phyloP scores from a whole-genome alignment of 2,113 vertebrate species.

The Podarcis raffonei region DNA sequence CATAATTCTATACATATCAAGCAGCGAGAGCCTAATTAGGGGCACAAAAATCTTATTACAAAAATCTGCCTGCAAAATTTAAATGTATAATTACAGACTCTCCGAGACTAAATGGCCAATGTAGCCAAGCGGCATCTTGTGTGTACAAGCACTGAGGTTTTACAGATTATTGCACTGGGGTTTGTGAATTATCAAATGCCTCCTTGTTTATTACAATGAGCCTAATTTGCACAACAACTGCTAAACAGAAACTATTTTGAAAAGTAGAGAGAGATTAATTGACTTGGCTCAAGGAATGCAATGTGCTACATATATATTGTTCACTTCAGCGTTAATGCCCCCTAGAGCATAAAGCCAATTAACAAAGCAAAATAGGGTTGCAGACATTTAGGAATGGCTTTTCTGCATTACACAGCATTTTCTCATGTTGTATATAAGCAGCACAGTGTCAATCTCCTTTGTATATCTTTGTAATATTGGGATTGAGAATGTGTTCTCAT shows the following conservation, averaged over 20 bases:
- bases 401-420: slow-evolving; percentile 41
- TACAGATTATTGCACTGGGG: not conserved
- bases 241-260: slow-evolving; percentile 56
- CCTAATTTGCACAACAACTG: slow-evolving; percentile 62
- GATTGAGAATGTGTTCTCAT: slow-evolving; percentile 28
- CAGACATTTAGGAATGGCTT: slow-evolving; percentile 40
- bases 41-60: slow-evolving; percentile 28
- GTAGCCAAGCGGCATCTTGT: slow-evolving; percentile 8
- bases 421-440: not conserved
- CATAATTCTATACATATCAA: not conserved
- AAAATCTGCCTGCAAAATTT: slow-evolving; percentile 38
- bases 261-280: slow-evolving; percentile 61
- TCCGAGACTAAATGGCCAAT: slow-evolving; percentile 29
- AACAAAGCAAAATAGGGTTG: slow-evolving; percentile 60
- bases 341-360: slow-evolving; percentile 67
- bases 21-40: slow-evolving; percentile 32
- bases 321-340: slow-evolving; percentile 58
- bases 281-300: slow-evolving; percentile 60
- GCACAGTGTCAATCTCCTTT: slow-evolving; percentile 18
- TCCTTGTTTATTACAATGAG: slow-evolving; percentile 48
- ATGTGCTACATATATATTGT: slow-evolving; percentile 45
- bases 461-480: not conserved
- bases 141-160: slow-evolving; percentile 20
- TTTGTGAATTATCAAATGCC: slow-evolving; percentile 10
- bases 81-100: slow-evolving; percentile 36